Percentiles rank a stretch among this genome's conserved stretches.
Conservation (phyloP, 1,140 invertebrate genomes). For the Wasmannia auropunctata region DNA sequence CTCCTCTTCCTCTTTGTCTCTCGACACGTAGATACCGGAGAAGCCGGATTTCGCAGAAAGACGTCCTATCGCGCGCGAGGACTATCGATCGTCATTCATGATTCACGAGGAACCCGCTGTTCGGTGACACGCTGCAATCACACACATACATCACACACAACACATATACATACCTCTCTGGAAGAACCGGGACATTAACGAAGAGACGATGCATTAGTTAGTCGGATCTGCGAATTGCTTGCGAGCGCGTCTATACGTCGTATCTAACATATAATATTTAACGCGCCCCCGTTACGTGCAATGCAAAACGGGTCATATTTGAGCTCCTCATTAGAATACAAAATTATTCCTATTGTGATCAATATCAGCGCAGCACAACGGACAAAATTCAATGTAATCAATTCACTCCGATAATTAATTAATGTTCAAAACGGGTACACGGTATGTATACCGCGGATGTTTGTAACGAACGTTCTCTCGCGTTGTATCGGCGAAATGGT, state of each 20-base stretch:
- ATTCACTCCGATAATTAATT: conserved; percentile 7
- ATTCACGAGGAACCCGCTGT: conserved; percentile 40
- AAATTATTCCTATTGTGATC: not conserved
- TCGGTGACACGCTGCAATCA: conserved; percentile 14
- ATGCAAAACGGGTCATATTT: not conserved
- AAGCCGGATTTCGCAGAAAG: conserved; percentile 15
- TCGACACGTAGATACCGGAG: not conserved
- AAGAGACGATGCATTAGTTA: conserved; percentile 23
- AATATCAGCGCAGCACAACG: not conserved
- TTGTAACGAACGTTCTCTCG: not conserved
- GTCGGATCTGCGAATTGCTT: not conserved
- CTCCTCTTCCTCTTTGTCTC: not conserved
- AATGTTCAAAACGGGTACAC: not conserved
- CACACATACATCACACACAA: not conserved
- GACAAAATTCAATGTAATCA: not conserved
- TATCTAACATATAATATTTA: not conserved
- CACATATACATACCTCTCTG: not conserved
- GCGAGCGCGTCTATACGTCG: not conserved
- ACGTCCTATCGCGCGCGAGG: conserved; percentile 21
- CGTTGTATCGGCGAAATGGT: not conserved
- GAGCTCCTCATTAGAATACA: not conserved
- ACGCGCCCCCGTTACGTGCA: not conserved
- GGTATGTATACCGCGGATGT: not conserved
- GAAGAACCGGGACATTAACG: conserved; percentile 21
- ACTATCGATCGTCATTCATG: conserved; percentile 64